Percentiles rank a stretch among this genome's conserved stretches.
These are phyloP conservation scores for Geotrupes spiniger DNA, from an alignment of 2,888 invertebrate species.

Conservation along the genomic window DNA sequence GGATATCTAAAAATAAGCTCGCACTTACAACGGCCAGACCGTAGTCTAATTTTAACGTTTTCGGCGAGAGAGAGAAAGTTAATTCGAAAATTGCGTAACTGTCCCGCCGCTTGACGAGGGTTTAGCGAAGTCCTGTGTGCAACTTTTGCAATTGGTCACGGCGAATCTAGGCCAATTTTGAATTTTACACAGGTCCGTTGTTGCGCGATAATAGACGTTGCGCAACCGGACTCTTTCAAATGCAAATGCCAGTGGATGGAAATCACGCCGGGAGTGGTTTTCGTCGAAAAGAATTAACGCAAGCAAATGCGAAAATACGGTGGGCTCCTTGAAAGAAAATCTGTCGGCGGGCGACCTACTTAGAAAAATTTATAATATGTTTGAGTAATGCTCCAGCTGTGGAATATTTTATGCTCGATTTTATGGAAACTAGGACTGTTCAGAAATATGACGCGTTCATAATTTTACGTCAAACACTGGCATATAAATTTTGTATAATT, in stretches of 20 bases:
- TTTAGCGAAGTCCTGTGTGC: constrained; percentile 13
- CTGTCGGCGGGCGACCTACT: no score
- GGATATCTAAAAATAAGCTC: constrained; percentile 12
- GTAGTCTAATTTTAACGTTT: constrained; percentile 16
- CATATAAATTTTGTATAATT: no score
- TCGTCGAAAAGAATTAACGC: background rate
- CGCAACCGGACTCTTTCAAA: constrained; percentile 1
- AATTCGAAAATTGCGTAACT: constrained; percentile 22
- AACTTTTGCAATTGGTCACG: constrained; percentile 17
- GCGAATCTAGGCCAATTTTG: constrained; percentile 10
- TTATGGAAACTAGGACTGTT: no score
- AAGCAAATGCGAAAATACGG: background rate
- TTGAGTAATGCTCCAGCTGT: no score
- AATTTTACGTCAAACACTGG: no score
- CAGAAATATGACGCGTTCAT: no score
- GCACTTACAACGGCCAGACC: background rate
- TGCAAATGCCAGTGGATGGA: constrained; percentile 3
- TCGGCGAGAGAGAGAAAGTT: constrained; percentile 16
- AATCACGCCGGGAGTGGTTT: background rate
- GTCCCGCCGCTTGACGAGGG: constrained; percentile 18
- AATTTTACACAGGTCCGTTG: constrained; percentile 15
- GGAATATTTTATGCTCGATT: no score
- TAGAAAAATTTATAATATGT: no score
- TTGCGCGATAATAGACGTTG: background rate
- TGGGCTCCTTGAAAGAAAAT: background rate